phyloP scores from a whole-genome alignment of 2,797 vertebrate genomes.

The Alectoris magna region DNA sequence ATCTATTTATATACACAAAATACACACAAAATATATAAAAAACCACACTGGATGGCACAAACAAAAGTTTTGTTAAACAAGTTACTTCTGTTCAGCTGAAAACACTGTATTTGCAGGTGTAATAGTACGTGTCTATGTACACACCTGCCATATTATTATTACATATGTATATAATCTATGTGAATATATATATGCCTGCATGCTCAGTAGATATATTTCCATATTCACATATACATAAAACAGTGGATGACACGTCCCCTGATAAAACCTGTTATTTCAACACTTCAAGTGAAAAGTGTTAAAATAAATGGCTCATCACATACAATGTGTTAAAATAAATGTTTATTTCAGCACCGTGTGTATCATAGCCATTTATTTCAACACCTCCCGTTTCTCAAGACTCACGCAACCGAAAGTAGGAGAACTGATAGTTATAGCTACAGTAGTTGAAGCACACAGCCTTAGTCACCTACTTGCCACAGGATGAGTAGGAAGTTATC shows the following conservation, averaged over 20 bases:
- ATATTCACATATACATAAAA: slow-evolving; percentile 82
- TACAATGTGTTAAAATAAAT: slow-evolving; percentile 83
- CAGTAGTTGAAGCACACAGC: slow-evolving; percentile 52
- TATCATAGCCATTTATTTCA: slow-evolving; percentile 82
- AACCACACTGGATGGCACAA: background rate
- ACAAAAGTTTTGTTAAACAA: background rate
- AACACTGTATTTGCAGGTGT: background rate
- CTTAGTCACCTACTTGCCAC: slow-evolving; percentile 14
- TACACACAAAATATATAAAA: background rate
- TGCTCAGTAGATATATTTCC: slow-evolving; percentile 75
- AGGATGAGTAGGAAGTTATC: slow-evolving; percentile 51
- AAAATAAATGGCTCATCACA: slow-evolving; percentile 84
- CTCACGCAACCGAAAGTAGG: slow-evolving; percentile 58
- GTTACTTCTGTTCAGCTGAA: background rate
- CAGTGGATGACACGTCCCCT: slow-evolving; percentile 77
- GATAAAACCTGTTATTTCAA: slow-evolving; percentile 83
- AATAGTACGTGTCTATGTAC: background rate
- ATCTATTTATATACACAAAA: background rate
- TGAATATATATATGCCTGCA: background rate
- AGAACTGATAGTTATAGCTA: slow-evolving; percentile 56
- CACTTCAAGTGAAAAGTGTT: slow-evolving; percentile 81
- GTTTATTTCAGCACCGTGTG: slow-evolving; percentile 79
- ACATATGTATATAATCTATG: slow-evolving; percentile 24
- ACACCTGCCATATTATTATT: slow-evolving; percentile 20
- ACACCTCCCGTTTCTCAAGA: slow-evolving; percentile 74